Conservation (phyloP, 2,113 vertebrate genomes). For the Seriola aureovittata region DNA sequence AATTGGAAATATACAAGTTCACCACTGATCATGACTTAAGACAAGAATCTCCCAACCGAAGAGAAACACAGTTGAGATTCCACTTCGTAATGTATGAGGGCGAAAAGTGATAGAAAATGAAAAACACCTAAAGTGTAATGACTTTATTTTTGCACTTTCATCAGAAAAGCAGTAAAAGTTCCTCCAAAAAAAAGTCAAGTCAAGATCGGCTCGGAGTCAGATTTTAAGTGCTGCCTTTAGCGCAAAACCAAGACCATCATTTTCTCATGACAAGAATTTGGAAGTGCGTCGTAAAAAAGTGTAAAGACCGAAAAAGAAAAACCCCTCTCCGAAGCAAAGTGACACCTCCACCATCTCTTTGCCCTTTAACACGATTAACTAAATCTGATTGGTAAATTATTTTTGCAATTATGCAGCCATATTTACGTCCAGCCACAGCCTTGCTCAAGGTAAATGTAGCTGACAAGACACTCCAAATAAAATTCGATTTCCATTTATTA, state of each 20-base stretch:
- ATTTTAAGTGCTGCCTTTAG: slow-evolving; percentile 34
- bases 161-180: slow-evolving; percentile 11
- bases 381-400: slow-evolving; percentile 59
- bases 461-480: slow-evolving; percentile 73
- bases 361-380: slow-evolving; percentile 50
- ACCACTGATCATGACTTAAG: no score
- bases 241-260: slow-evolving; percentile 1
- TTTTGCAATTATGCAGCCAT: slow-evolving; percentile 46
- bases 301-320: neutral
- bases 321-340: slow-evolving; percentile 5
- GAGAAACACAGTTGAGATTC: neutral
- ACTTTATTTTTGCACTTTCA: neutral
- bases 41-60: no score
- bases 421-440: slow-evolving; percentile 60
- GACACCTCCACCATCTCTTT: slow-evolving; percentile 36
- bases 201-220: slow-evolving; percentile 4
- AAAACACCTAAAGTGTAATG: neutral
- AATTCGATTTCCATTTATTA: slow-evolving; percentile 78
- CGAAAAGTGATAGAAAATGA: neutral
- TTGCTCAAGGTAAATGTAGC: slow-evolving; percentile 46
- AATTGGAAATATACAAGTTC: no score
- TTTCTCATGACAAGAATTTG: neutral
- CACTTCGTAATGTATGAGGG: neutral
- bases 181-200: neutral
- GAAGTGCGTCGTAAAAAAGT: neutral